phyloP scores from a whole-genome alignment of 2,797 vertebrate genomes.

The Spea hammondii region DNA sequence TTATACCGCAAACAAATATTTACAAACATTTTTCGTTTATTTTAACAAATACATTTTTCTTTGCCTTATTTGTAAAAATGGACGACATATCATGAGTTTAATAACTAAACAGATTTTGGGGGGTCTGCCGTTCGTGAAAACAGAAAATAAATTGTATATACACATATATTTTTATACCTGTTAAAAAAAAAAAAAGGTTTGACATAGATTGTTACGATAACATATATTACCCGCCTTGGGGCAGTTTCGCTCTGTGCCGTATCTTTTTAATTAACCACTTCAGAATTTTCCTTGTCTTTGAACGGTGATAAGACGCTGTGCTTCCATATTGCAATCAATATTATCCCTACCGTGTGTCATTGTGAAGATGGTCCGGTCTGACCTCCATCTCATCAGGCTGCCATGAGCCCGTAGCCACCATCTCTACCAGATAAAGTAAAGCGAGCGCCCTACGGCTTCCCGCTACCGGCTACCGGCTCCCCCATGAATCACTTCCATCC shows the following conservation, averaged over 20 bases:
- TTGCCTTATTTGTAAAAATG: no score
- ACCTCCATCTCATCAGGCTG: background rate
- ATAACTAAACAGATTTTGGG: no score
- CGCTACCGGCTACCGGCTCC: background rate
- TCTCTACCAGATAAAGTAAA: background rate
- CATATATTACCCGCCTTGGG: background rate
- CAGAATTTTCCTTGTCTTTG: background rate
- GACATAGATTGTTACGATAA: no score
- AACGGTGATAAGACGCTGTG: no score
- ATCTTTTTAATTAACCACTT: background rate
- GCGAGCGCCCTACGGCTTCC: background rate
- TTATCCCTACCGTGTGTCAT: background rate
- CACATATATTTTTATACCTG: no score
- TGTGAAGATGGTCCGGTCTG: background rate
- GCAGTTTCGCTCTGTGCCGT: background rate
- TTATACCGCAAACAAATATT: no score
- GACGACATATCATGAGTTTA: no score
- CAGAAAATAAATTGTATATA: no score
- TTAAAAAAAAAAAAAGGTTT: no score
- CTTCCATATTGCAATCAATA: background rate
- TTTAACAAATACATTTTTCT: no score
- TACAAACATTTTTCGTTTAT: no score
- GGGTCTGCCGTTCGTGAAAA: no score
- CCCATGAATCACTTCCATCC: slow-evolving; percentile 28
- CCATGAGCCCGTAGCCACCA: background rate